Evolutionary conservation across 2,888 invertebrate genomes (phyloP).

Genomic region (Eucera pruinosa): DNA sequence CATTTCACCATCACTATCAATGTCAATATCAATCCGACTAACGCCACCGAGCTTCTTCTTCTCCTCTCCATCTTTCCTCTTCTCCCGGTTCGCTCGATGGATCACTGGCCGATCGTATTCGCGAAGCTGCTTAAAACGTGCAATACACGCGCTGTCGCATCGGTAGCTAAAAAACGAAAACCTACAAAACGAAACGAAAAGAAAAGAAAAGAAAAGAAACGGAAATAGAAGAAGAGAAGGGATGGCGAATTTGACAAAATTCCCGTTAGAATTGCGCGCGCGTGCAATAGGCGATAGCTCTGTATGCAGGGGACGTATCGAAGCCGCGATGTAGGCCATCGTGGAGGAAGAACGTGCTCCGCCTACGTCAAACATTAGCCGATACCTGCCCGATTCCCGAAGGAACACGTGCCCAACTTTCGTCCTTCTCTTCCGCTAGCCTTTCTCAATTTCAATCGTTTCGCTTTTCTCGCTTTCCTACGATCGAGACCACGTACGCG

Average conservation of each 20-base stretch:
- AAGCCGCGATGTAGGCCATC: constrained; percentile 9
- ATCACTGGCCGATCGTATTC: neutral
- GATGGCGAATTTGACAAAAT: constrained; percentile 34
- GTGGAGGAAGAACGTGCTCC: neutral
- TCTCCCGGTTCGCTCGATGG: neutral
- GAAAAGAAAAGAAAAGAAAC: constrained; percentile 32
- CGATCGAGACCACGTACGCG: no score
- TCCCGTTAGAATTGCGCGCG: constrained; percentile 34
- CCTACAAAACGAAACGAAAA: constrained; percentile 36
- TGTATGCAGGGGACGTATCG: constrained; percentile 21
- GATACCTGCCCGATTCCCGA: neutral
- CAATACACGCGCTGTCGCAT: neutral
- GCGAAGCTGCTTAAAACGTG: neutral
- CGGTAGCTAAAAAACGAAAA: neutral
- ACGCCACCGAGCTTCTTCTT: constrained; percentile 38
- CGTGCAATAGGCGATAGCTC: neutral
- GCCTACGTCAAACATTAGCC: neutral
- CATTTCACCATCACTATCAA: constrained; percentile 54
- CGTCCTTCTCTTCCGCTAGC: no score
- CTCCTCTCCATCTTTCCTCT: neutral
- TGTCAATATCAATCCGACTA: constrained; percentile 64
- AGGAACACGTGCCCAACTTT: no score
- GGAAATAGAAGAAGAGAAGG: constrained; percentile 25
- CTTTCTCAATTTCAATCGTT: no score
- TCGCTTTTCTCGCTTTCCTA: no score